Conservation (phyloP, 1,140 invertebrate genomes). For the Drosophila dunni region DNA sequence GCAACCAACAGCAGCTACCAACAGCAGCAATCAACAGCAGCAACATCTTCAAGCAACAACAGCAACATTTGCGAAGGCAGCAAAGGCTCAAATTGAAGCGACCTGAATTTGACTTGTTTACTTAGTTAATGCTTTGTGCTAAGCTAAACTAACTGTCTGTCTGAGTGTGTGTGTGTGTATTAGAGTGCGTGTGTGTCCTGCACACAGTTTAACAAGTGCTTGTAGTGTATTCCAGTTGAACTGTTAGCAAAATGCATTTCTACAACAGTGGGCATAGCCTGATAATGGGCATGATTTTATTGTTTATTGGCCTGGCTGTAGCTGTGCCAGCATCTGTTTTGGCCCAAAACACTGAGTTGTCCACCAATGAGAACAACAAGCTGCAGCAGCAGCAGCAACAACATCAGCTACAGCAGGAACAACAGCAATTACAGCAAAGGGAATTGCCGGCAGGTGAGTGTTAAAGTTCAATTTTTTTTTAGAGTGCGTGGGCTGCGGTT, state of each 20-base stretch:
- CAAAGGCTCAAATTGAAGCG: slow-evolving; percentile 23
- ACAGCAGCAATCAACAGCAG: slow-evolving; percentile 19
- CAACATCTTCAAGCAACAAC: slow-evolving; percentile 7
- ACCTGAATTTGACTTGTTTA: slow-evolving; percentile 38
- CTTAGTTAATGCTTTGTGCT: slow-evolving; percentile 14
- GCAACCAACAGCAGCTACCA: slow-evolving; percentile 9
- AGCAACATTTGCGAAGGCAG: slow-evolving; percentile 3
- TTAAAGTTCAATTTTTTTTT: slow-evolving; percentile 60
- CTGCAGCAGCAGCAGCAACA: slow-evolving; percentile 52
- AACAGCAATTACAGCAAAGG: slow-evolving; percentile 48
- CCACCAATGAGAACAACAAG: slow-evolving; percentile 76
- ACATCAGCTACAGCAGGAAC: slow-evolving; percentile 34
- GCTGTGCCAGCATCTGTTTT: slow-evolving; percentile 79
- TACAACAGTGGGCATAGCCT: slow-evolving; percentile 28
- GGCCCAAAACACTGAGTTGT: slow-evolving; percentile 79
- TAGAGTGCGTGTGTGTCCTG: slow-evolving; percentile 10
- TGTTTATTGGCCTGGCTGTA: slow-evolving; percentile 51
- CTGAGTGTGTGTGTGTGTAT: slow-evolving; percentile 9
- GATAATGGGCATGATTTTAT: slow-evolving; percentile 46
- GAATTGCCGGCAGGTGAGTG: slow-evolving; percentile 74
- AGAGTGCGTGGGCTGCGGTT: slow-evolving; percentile 45
- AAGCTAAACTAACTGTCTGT: slow-evolving; percentile 10
- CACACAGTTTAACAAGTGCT: slow-evolving; percentile 1
- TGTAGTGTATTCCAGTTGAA: too few species aligned
- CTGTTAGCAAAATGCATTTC: too few species aligned